Evolutionary conservation across 1,140 invertebrate genomes (phyloP).

Genomic region (Conopomorpha cramerella): DNA sequence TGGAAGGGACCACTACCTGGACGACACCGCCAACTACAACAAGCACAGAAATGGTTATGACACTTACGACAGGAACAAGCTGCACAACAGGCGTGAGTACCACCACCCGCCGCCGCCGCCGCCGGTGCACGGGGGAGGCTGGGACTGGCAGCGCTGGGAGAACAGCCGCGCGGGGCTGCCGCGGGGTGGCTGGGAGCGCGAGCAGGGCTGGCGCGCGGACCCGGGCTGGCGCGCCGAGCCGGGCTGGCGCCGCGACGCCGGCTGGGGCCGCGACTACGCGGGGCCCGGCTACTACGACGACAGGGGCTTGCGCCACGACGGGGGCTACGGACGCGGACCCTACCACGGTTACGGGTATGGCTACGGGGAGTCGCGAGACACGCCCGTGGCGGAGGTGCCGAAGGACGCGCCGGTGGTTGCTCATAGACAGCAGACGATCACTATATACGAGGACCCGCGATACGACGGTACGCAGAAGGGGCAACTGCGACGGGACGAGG

Average conservation of each 20-base stretch:
- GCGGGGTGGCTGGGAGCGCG: constrained; percentile 18
- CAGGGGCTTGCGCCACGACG: constrained; percentile 27
- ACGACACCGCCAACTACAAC: constrained; percentile 49
- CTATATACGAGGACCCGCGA: constrained; percentile 64
- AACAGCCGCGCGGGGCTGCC: constrained; percentile 26
- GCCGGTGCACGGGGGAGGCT: constrained; percentile 19
- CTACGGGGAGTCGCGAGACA: constrained; percentile 37
- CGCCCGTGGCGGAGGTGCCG: constrained; percentile 31
- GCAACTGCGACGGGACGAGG: constrained; percentile 39
- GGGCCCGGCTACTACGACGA: constrained; percentile 37
- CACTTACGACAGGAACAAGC: constrained; percentile 37
- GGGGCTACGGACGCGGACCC: constrained; percentile 38
- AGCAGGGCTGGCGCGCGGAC: constrained; percentile 15
- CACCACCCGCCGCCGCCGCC: constrained; percentile 15
- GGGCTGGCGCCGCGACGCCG: constrained; percentile 3
- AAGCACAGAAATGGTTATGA: constrained; percentile 41
- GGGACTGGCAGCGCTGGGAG: constrained; percentile 31
- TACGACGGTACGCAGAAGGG: constrained; percentile 40
- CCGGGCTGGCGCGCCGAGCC: constrained; percentile 18
- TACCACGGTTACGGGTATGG: constrained; percentile 49
- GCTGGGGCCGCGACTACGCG: constrained; percentile 32
- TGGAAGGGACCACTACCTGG: constrained; percentile 57
- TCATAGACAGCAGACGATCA: constrained; percentile 54
- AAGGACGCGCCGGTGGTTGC: constrained; percentile 38
- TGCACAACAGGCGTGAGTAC: constrained; percentile 29